Evolutionary conservation across 2,888 invertebrate species (phyloP), one percentile per base, ranked within the genome.

Genomic region (Dolichomitus sp.): DNA sequence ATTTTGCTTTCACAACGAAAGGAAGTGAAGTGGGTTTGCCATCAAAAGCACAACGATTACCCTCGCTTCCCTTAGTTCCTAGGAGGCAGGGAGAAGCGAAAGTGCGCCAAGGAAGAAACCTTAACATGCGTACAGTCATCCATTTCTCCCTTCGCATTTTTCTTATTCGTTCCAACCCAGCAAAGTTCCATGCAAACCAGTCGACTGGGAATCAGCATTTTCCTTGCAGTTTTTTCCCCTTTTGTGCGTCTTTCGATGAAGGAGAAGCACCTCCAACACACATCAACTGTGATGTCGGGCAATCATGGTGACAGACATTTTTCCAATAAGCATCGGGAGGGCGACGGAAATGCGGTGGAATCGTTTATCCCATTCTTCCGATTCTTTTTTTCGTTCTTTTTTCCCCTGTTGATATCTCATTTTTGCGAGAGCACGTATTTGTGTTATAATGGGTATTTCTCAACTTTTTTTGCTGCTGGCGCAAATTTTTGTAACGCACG

Each of bases 261-360:
- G 59, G 27, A 27, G 19, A 30, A 17, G 40, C 27, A 27, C 19
- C 61, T 61, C 14, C 48, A 33, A 61, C 61, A 61, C 59, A 17
- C 72, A n/a, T 73, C 61, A 73, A 73, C 48, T 17, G 61, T 73
- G 61, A 73, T 61, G 72, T 17, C 61, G 50, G 61, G 72, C 72
- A 73, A 73, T 73, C 48, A 48, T 61, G 57, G 61, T 73, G 61
- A 73, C 61, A 48, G 61, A 73, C 72, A 14, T 73, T 73, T 73
- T 48, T 73, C 59, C 61, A 50, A 73, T 73, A 73, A 59, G 45
- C 48, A 73, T 33, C 48, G 33, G 37, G 33, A 37, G 37, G 48
- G 33, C 9, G 50, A 37, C 1, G 17, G 48, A 59, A 30, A 30
- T 19, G 17, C 19, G 52, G 17, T 33, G 59, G 33, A 72, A 72